phyloP scores from a whole-genome alignment of 2,888 invertebrate species.

The Melanargia galathea region DNA sequence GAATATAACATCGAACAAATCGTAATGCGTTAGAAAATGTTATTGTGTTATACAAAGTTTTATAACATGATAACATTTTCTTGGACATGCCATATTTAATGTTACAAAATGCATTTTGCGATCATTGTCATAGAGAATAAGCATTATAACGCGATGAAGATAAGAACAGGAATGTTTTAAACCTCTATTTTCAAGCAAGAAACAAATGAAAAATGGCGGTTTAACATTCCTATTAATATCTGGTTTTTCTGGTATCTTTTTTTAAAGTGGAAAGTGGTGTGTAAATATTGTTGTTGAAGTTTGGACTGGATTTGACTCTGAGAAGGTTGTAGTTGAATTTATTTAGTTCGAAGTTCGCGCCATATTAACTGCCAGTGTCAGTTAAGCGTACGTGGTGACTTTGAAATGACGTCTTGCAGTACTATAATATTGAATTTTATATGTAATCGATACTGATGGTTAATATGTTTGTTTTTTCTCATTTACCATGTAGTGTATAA shows the following conservation, averaged over 20 bases:
- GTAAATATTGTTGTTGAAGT: conserved; percentile 55
- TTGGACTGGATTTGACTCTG: conserved; percentile 45
- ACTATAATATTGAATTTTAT: conserved; percentile 18
- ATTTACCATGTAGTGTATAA: conserved; percentile 35
- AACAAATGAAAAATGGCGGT: too few relatives aligned
- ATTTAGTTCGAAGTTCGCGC: conserved; percentile 48
- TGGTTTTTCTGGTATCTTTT: conserved; percentile 21
- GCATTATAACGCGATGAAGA: too few relatives aligned
- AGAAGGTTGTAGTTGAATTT: conserved; percentile 61
- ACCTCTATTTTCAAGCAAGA: too few relatives aligned
- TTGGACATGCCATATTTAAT: too few relatives aligned
- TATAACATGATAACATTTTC: too few relatives aligned
- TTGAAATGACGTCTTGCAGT: conserved; percentile 51
- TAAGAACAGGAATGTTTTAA: too few relatives aligned
- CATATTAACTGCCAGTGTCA: conserved; percentile 52
- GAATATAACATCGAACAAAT: too few relatives aligned
- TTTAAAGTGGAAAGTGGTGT: conserved; percentile 47
- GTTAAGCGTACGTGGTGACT: conserved; percentile 48
- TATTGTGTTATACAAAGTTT: too few relatives aligned
- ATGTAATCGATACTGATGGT: conserved; percentile 51
- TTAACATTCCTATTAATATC: too few relatives aligned
- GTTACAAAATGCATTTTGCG: not conserved
- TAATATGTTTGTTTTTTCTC: conserved; percentile 31
- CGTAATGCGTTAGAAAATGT: too few relatives aligned
- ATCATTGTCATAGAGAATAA: too few relatives aligned